Evolutionary conservation across 37 sponge, comb jelly and placozoan species (phyloP).

Genomic region (Aphrocallistes beatrix): DNA sequence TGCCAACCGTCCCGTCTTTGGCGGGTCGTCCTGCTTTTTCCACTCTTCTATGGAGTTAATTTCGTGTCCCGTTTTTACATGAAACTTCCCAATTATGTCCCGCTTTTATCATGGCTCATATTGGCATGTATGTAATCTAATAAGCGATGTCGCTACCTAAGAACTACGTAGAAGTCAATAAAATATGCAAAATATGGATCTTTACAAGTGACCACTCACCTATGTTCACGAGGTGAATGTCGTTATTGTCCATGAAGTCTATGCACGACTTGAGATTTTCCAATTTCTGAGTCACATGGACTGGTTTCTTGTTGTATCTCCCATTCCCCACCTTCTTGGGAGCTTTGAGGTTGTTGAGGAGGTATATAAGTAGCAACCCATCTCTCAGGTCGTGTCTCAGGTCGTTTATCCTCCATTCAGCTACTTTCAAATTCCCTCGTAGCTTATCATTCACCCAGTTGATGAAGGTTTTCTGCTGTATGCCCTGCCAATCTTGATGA

Average conservation of each 20-base stretch:
- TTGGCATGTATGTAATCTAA: too few relatives aligned
- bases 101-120: too few relatives aligned
- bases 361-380: conserved; percentile 63
- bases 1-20: too few relatives aligned
- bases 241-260: conserved; percentile 43
- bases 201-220: conserved; percentile 32
- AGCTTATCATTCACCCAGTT: conserved; percentile 83
- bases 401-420: conserved; percentile 34
- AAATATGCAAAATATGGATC: not conserved
- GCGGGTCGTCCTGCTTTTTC: too few relatives aligned
- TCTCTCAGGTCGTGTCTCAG: conserved; percentile 66
- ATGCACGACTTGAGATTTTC: conserved; percentile 63
- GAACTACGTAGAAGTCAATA: too few relatives aligned
- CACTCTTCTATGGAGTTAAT: too few relatives aligned
- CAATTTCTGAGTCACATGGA: conserved; percentile 38
- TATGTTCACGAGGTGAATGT: conserved; percentile 77
- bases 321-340: conserved; percentile 18
- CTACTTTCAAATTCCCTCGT: conserved; percentile 29
- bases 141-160: not conserved
- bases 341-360: conserved; percentile 57
- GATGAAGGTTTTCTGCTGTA: conserved; percentile 82
- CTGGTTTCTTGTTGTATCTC: conserved; percentile 39
- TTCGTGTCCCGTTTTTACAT: too few relatives aligned
- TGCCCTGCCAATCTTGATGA: conserved; percentile 68
- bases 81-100: too few relatives aligned